Conservation (phyloP, 2,113 vertebrate species). For the Neoarius graeffei region DNA sequence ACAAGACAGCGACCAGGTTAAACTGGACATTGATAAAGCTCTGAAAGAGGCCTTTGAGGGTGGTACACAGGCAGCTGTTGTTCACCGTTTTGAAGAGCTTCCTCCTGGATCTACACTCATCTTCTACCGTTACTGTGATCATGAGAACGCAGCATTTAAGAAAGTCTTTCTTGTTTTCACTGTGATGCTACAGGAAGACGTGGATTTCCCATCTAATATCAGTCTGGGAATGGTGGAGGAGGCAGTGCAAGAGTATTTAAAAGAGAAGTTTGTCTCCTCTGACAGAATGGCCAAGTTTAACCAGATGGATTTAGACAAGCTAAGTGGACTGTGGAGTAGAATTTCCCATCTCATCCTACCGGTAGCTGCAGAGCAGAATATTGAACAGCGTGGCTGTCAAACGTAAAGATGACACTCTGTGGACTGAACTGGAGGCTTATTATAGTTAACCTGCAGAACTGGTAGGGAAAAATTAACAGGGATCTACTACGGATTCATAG, state of each 20-base stretch:
- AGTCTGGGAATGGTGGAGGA: slow-evolving; percentile 79
- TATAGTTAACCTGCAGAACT: neutral
- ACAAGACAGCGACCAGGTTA: slow-evolving; percentile 80
- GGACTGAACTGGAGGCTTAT: neutral
- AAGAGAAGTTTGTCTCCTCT: slow-evolving; percentile 71
- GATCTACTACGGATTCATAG: neutral
- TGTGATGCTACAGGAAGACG: slow-evolving; percentile 77
- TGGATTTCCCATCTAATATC: slow-evolving; percentile 65
- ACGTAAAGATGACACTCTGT: neutral
- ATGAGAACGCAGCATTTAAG: slow-evolving; percentile 89
- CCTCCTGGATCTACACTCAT: slow-evolving; percentile 91
- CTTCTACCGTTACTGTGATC: slow-evolving; percentile 97
- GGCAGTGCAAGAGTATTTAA: slow-evolving; percentile 85
- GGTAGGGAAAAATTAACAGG: neutral
- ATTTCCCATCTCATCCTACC: slow-evolving; percentile 79
- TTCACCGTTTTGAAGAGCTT: slow-evolving; percentile 86
- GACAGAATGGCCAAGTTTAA: slow-evolving; percentile 62
- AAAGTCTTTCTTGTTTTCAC: slow-evolving; percentile 85
- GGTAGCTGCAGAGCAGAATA: slow-evolving; percentile 61
- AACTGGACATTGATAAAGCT: slow-evolving; percentile 79
- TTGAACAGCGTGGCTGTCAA: slow-evolving; percentile 62
- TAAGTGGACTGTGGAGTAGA: slow-evolving; percentile 77
- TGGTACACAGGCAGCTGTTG: slow-evolving; percentile 76
- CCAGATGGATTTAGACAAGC: slow-evolving; percentile 75
- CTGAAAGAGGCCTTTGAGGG: slow-evolving; percentile 78